Base-by-base conservation (phyloP, 2,888 invertebrate genomes). In the Parnassius orleans region DNA sequence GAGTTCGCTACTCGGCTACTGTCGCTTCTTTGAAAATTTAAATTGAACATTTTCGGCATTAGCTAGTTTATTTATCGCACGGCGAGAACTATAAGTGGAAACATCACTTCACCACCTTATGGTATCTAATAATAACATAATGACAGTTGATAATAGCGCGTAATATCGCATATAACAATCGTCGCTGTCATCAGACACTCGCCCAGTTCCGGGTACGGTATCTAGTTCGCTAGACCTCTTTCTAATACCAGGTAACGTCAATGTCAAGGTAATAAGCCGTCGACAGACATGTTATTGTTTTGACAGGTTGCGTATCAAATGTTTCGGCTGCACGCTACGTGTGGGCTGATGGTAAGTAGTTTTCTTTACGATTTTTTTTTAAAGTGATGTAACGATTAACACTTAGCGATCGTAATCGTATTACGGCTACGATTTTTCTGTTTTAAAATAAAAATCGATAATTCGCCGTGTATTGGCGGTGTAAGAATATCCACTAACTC, bases 171-270 rank as follows among this genome's bases (percentile, higher is more conserved):
- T 33, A 62, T 57, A 66, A 71, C 73, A 74, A 72, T 70, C 63
- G 71, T 69, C 65, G 66, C 60, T 56, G 63, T 63, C 76, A 64
- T 72, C 85, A 70, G 57, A 58, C 86, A 87, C 74, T 75, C 54
- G 64, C 62, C 61, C 61, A 64, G 77, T 87, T 86, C 87, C 81
- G 66, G 77, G 87, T 87, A 87, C 66, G 65, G 69, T 77, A 79
- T 77, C 81, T 84, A 86, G 83, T 69, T 69, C 69, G 68, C 78
- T 83, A 83, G 83, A 79, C 68, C 62, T 65, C 64, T 54, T 60
- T 73, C 76, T 79, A 78, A 78, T 80, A 78, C 77, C 60, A 52
- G 65, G 79, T 79, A 78, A 65, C 69, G 65, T 72, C 68, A 73
- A 69, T 71, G 68, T 61, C 69, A 68, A 61, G 65, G 19, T 51